Conservation (phyloP, 2,888 invertebrate genomes). For the Lomographa bimaculata region DNA sequence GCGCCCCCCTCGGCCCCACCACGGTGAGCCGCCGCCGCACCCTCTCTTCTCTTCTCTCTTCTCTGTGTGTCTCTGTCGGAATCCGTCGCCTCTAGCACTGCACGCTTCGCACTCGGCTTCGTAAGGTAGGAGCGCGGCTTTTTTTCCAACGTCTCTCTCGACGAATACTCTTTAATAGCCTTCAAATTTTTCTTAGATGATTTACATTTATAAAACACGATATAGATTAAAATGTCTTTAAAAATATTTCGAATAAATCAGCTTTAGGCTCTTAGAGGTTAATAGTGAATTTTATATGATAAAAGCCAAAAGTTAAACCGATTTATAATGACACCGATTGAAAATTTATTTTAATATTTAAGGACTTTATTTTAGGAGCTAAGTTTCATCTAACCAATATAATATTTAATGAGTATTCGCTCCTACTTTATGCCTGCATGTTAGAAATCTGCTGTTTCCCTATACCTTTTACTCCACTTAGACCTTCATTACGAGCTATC, state of each 20-base stretch:
- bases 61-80: conserved; percentile 76
- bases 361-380: conserved; percentile 36
- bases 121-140: conserved; percentile 77
- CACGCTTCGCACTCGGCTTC: conserved; percentile 77
- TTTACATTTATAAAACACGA: conserved; percentile 20
- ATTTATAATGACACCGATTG: conserved; percentile 38
- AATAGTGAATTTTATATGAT: conserved; percentile 33
- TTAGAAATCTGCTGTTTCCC: conserved; percentile 60
- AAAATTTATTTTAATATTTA: conserved; percentile 40
- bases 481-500: conserved; percentile 49
- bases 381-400: conserved; percentile 29
- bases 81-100: conserved; percentile 79
- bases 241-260: conserved; percentile 26
- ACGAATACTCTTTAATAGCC: conserved; percentile 22
- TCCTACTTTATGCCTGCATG: conserved; percentile 81
- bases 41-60: conserved; percentile 68
- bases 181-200: conserved; percentile 11
- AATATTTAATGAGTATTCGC: conserved; percentile 55
- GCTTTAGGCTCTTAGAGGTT: conserved; percentile 33
- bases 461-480: conserved; percentile 53
- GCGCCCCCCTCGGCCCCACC: conserved; percentile 79
- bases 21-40: conserved; percentile 80
- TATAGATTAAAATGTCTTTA: conserved; percentile 21
- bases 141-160: conserved; percentile 6
- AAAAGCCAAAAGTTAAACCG: conserved; percentile 40